Conservation (phyloP, 2,797 vertebrate species). For the Hephaestus fuliginosus region DNA sequence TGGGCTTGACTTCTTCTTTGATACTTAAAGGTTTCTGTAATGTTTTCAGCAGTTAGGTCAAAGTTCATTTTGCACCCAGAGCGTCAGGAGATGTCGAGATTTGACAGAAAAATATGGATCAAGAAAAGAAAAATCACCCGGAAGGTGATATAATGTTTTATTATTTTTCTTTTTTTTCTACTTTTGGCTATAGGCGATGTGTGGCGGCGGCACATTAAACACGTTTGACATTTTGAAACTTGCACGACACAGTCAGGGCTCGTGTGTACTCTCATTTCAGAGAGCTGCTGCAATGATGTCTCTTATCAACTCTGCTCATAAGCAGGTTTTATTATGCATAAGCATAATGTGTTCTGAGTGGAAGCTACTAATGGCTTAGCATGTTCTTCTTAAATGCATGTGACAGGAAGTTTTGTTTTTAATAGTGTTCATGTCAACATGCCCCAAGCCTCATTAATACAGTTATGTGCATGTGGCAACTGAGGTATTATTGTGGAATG, state of each 20-base stretch:
- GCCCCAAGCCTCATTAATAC: neutral
- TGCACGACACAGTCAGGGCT: slow-evolving; percentile 13
- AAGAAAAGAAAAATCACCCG: slow-evolving; percentile 24
- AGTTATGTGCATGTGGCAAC: neutral
- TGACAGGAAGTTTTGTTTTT: neutral
- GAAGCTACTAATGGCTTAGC: neutral
- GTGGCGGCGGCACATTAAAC: slow-evolving; percentile 19
- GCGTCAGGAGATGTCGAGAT: slow-evolving; percentile 32
- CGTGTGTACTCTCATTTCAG: neutral
- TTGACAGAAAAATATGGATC: slow-evolving; percentile 29
- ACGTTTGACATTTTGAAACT: slow-evolving; percentile 50
- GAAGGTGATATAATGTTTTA: slow-evolving; percentile 9
- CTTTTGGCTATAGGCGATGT: slow-evolving; percentile 8
- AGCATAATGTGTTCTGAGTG: neutral
- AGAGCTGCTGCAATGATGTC: neutral
- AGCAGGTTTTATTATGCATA: neutral
- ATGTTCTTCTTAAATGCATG: neutral
- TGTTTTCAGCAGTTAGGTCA: slow-evolving; percentile 61
- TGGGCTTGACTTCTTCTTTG: slow-evolving; percentile 47
- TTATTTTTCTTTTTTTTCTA: neutral
- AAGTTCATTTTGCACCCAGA: slow-evolving; percentile 26
- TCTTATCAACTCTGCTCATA: neutral
- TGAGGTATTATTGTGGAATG: neutral
- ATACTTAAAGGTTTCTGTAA: slow-evolving; percentile 61
- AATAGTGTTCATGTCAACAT: neutral